These are phyloP conservation scores for Eleginops maclovinus DNA, from an alignment of 2,113 vertebrate species.

Conservation along the genomic window DNA sequence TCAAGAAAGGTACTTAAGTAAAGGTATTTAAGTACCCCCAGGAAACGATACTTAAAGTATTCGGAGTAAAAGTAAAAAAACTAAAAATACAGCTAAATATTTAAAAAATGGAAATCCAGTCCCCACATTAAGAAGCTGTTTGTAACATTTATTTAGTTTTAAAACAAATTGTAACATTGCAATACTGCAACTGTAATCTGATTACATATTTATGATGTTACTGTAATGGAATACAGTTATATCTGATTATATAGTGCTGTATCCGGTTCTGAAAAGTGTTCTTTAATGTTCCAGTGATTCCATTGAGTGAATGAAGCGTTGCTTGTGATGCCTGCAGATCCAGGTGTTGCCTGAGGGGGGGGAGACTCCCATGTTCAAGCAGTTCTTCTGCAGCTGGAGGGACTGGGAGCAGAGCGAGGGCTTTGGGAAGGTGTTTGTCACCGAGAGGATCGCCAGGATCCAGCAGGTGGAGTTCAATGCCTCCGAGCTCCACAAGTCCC, in stretches of 20 bases:
- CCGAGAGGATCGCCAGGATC: constrained; percentile 89
- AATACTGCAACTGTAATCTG: too few species aligned
- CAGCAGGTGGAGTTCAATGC: constrained; percentile 90
- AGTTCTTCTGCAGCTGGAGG: constrained; percentile 92
- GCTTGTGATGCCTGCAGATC: constrained; percentile 83
- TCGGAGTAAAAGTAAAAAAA: too few species aligned
- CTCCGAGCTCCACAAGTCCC: constrained; percentile 88
- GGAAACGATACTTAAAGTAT: too few species aligned
- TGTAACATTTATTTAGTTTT: too few species aligned
- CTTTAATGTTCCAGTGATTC: background rate
- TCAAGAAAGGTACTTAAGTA: too few species aligned
- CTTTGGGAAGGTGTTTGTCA: constrained; percentile 89
- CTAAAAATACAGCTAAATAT: too few species aligned
- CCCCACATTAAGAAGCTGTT: too few species aligned
- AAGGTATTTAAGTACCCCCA: too few species aligned
- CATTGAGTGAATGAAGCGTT: background rate
- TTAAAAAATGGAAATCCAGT: too few species aligned
- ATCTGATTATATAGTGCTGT: background rate
- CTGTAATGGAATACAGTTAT: too few species aligned
- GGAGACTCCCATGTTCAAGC: constrained; percentile 93
- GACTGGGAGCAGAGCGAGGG: constrained; percentile 90
- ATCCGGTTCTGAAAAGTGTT: background rate
- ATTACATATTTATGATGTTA: too few species aligned
- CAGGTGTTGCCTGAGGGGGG: constrained; percentile 93
- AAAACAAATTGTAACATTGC: too few species aligned